phyloP scores from a whole-genome alignment of 64 coral and sea anemone genomes.

The Actinia tenebrosa region DNA sequence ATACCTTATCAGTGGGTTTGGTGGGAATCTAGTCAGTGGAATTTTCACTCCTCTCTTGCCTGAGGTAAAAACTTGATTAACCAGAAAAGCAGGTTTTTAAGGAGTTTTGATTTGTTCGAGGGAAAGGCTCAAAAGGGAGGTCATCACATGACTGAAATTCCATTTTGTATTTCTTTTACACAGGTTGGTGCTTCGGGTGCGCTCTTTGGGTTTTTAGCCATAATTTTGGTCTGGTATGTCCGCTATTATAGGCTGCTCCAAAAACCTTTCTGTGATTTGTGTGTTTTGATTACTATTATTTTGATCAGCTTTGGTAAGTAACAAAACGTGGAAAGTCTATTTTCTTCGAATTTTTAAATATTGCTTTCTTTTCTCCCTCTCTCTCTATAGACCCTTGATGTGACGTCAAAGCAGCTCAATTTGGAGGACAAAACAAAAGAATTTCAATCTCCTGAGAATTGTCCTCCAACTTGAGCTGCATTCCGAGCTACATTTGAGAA shows the following conservation, averaged over 20 bases:
- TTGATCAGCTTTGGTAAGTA: conserved; percentile 73
- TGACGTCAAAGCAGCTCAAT: too few species aligned
- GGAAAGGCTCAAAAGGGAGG: too few species aligned
- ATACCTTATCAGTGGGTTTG: conserved; percentile 79
- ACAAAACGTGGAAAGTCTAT: neutral
- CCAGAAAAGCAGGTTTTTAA: neutral
- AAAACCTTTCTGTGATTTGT: conserved; percentile 28
- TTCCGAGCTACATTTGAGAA: too few species aligned
- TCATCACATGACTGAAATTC: neutral
- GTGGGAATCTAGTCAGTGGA: conserved; percentile 70
- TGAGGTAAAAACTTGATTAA: conserved; percentile 35
- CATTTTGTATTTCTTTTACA: neutral
- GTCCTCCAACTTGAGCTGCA: too few species aligned
- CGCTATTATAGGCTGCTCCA: conserved; percentile 30
- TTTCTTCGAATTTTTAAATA: neutral
- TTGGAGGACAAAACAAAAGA: too few species aligned
- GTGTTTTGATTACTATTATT: conserved; percentile 26
- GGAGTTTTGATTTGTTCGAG: neutral
- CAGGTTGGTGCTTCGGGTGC: conserved; percentile 82
- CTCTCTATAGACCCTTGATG: neutral
- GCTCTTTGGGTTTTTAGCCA: conserved; percentile 61
- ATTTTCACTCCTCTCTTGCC: conserved; percentile 67
- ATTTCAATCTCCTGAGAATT: too few species aligned
- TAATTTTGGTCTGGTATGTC: conserved; percentile 46
- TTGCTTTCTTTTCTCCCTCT: neutral